Percentiles rank a stretch among this genome's conserved stretches.
Evolutionary conservation across 1,140 invertebrate genomes (phyloP).

Genomic region (Battus philenor): DNA sequence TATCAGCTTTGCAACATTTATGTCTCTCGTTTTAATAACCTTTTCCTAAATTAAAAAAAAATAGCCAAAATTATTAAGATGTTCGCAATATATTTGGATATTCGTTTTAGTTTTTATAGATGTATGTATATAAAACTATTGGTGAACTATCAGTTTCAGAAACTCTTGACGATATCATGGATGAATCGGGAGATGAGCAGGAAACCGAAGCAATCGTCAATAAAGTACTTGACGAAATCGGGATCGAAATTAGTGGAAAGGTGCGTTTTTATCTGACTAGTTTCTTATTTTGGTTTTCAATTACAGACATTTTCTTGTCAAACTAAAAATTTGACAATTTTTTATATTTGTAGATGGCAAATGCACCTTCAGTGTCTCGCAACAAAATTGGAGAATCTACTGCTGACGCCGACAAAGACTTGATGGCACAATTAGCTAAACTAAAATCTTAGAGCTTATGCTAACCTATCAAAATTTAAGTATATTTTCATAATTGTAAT

Average conservation of each 20-base stretch:
- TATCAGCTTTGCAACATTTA: too few relatives aligned
- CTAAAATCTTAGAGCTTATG: conserved; percentile 68
- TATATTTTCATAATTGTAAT: conserved; percentile 7
- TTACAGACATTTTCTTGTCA: too few relatives aligned
- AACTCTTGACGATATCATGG: conserved; percentile 91
- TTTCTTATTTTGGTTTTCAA: background rate
- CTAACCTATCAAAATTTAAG: conserved; percentile 3
- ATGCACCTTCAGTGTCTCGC: conserved; percentile 80
- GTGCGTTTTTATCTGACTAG: conserved; percentile 65
- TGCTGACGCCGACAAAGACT: conserved; percentile 82
- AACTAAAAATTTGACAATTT: background rate
- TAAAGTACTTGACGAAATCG: conserved; percentile 95
- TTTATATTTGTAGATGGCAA: conserved; percentile 75
- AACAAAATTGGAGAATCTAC: conserved; percentile 79
- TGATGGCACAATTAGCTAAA: conserved; percentile 86
- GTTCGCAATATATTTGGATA: too few relatives aligned
- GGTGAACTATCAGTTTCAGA: conserved; percentile 83
- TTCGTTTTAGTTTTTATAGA: too few relatives aligned
- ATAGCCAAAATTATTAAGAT: too few relatives aligned
- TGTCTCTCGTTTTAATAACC: too few relatives aligned
- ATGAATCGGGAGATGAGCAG: conserved; percentile 92
- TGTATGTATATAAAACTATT: too few relatives aligned
- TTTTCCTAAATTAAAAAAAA: too few relatives aligned
- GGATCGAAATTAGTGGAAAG: conserved; percentile 94
- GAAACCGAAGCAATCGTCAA: conserved; percentile 91